Evolutionary conservation across 2,113 vertebrate species (phyloP), one percentile per base, ranked within the genome.

Genomic region (Syngnathoides biaculeatus): DNA sequence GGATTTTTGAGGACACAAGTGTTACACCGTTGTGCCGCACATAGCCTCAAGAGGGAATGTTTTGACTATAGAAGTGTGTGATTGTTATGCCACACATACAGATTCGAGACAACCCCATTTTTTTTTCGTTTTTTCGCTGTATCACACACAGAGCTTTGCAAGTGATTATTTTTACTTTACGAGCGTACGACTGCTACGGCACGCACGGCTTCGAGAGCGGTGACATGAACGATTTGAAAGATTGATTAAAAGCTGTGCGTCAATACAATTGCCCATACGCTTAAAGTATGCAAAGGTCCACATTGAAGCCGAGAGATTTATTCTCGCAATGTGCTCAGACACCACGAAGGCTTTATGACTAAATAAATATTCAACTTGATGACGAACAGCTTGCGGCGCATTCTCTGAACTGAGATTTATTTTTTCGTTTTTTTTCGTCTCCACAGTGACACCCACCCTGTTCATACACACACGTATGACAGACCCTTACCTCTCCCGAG

Each of bases 401-500:
- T 27, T 60, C 43, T 1, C 86, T n/a, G n/a, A 84, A 85, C 84
- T 61, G 84, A 61, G 72, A 69, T 75, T 26, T n/a, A n/a, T 64
- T 7, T 20, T 64, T 50, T n/a, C 86, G 86, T 27, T 50, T 10
- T 4, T 8, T 13, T 27, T 50, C 22, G 87, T 88, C 82, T 82
- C 85, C 81, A 75, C 74, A 74, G 79, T 83, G 79, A 84, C 73
- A 20, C 5, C 67, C 6, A 56, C 22, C 24, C 52, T 5, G 2
- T 40, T 10, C 6, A 0, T 19, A 67, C 14, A 40, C 60, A 59
- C 64, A 65, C 62, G 57, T 78, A 26, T 17, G 9, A 20, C 83
- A 77, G 38, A 63, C 84, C 89, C 94, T 95, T 95, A 95, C 95
- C 95, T 96, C 92, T 92, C 91, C 91, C 93, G 90, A 92, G 90